A percentile compares a stretch with the other conserved stretches of the same genome.
Evolutionary conservation across 2,113 vertebrate species (phyloP).

Genomic region (Sminthopsis crassicaudata): DNA sequence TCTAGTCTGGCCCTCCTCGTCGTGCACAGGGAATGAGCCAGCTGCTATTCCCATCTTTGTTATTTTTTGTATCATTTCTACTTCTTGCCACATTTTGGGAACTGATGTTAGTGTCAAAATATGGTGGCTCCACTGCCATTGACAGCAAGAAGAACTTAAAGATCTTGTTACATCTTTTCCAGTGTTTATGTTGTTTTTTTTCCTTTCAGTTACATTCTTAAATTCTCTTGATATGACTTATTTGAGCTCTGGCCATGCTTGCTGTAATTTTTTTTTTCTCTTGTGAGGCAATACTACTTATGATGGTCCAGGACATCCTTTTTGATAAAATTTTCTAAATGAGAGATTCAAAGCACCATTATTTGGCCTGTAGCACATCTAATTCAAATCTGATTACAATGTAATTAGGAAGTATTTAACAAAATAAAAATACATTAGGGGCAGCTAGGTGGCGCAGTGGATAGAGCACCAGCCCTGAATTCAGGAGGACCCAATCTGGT

Average conservation of each 20-base stretch:
- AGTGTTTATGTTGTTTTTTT: neutral
- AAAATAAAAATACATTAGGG: neutral
- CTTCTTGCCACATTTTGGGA: neutral
- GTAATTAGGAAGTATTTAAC: neutral
- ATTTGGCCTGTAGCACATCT: neutral
- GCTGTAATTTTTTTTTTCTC: neutral
- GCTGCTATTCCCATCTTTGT: neutral
- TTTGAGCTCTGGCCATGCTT: neutral
- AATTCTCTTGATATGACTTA: neutral
- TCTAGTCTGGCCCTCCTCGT: neutral
- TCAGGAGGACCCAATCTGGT: too few relatives aligned
- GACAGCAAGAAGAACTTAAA: neutral
- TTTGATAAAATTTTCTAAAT: neutral
- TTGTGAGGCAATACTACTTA: too few relatives aligned
- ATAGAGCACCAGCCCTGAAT: too few relatives aligned
- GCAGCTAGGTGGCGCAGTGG: too few relatives aligned
- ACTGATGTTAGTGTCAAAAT: neutral
- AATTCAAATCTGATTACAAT: neutral
- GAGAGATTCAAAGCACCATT: neutral
- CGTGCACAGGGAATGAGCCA: neutral
- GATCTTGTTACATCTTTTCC: neutral
- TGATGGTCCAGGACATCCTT: neutral
- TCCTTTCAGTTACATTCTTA: neutral
- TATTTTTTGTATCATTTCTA: neutral
- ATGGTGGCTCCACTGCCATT: neutral